Evolutionary conservation across 2,888 invertebrate species (phyloP), one percentile per base, ranked within the genome.

Genomic region (Plebejus argus): DNA sequence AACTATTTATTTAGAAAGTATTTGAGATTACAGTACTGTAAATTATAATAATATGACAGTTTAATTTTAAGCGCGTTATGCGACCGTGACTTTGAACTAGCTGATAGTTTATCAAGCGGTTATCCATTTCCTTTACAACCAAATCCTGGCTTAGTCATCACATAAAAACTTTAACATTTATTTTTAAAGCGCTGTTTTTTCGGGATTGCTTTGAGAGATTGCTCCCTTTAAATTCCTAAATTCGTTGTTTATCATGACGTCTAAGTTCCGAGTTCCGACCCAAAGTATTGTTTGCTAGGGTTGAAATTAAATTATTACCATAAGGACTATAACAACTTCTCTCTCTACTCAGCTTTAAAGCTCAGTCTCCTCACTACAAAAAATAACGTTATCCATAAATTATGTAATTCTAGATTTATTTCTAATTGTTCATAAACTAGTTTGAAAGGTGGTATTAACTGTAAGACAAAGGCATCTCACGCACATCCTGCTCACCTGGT

Each of bases 401-500:
- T 28, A 23, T 66, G 61, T 53, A 53, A 18, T 53, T 53, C 53
- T 53, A 53, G 28, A 28, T 10, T 1, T 28, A 28, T 4, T 61
- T 61, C 20, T 61, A 23, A 61, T 23, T 23, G 61, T 61, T 61
- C 23, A 23, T 15, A 66, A 66, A 66, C 66, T 33, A 66, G 66
- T 66, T 28, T 45, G 72, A 20, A 45, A 39, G 39, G 20, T 72
- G 72, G 45, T 72, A 72, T 39, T 23, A 39, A 72, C 45, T 72
- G 45, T 78, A 78, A 77, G 77, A 79, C 78, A 76, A 77, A 78
- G 77, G 77, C 78, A 76, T 72, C 78, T 77, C 78, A 74, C 77
- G 78, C 70, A 79, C 83, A 82, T 84, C 84, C 84, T 83, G 84
- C 80, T 79, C 84, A 84, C 83, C 84, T 84, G 84, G 84, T 66